Evolutionary conservation across 2,113 vertebrate genomes (phyloP).

Genomic region (Ceratotherium simum): DNA sequence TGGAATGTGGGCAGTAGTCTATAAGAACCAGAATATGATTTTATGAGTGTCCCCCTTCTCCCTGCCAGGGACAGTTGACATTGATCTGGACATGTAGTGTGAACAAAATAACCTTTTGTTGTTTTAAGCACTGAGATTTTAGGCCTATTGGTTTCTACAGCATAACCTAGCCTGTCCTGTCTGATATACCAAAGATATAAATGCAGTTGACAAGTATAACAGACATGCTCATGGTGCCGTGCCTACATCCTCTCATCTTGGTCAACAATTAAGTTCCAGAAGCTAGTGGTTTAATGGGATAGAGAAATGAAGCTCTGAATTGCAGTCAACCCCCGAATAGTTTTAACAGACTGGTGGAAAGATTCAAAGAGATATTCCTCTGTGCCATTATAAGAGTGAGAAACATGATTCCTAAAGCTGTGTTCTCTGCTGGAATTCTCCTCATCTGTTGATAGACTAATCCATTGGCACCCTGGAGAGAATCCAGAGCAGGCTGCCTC

Average conservation of each 20-base stretch:
- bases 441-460: neutral
- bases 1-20: neutral
- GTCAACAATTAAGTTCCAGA: constrained; percentile 27
- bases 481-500: neutral
- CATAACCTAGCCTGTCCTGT: neutral
- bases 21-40: neutral
- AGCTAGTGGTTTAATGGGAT: neutral
- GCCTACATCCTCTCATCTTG: neutral
- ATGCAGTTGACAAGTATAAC: neutral
- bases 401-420: neutral
- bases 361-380: neutral
- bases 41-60: neutral
- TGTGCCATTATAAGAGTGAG: neutral
- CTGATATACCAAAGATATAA: neutral
- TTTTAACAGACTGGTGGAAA: neutral
- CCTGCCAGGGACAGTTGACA: neutral
- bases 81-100: neutral
- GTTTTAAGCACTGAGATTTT: neutral
- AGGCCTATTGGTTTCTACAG: neutral
- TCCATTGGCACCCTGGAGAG: neutral
- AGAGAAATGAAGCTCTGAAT: neutral
- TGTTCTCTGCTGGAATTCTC: neutral
- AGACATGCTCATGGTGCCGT: neutral
- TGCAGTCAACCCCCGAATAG: neutral
- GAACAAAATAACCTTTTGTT: neutral